Base-by-base conservation (phyloP, 2,113 vertebrate genomes). In the Stigmatopora argus region DNA sequence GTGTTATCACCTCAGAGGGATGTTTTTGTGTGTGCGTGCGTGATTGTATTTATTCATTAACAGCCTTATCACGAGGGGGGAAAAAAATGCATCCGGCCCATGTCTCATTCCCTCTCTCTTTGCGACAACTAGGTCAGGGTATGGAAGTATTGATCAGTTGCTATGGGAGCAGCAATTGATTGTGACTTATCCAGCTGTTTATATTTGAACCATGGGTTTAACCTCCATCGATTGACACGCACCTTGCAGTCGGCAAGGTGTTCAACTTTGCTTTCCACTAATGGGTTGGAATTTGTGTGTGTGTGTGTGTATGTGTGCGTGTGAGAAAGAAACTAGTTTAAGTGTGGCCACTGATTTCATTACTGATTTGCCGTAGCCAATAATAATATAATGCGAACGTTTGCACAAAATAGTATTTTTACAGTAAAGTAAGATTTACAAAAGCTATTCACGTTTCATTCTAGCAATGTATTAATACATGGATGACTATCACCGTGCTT, bases 201-300 rank as follows among this genome's bases (percentile, higher is more conserved):
- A 90, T 88, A 89, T 91, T 85, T 92, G 89, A 92, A 91, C 90
- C 86, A 77, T 71, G 83, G 87, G 83, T 90, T 92, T 91, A 91
- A 89, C 91, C 89, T 83, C 51, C 81, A 91, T 92, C 71, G 91
- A 92, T 90, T 82, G 86, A 80, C 80, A 78, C 44, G 74, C 86
- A 86, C 86, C 84, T 86, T 79, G 49, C 73, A 74, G 82, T 78
- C 83, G 82, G 85, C 75, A 83, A 88, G 88, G 86, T 86, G 89
- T 83, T 89, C 83, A 84, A 68, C 88, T 84, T 84, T 84, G 81
- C 70, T 83, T 82, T 71, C 14, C 26, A 31, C 87, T 91, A 91
- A 91, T 91, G 83, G 90, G 86, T 77, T 78, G 84, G 86, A 90
- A 87, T 75, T 73, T 65, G n/a, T 69, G 75, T 62, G 51, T n/a